Evolutionary conservation across 2,113 vertebrate species (phyloP).

Genomic region (Pluvianellus socialis): DNA sequence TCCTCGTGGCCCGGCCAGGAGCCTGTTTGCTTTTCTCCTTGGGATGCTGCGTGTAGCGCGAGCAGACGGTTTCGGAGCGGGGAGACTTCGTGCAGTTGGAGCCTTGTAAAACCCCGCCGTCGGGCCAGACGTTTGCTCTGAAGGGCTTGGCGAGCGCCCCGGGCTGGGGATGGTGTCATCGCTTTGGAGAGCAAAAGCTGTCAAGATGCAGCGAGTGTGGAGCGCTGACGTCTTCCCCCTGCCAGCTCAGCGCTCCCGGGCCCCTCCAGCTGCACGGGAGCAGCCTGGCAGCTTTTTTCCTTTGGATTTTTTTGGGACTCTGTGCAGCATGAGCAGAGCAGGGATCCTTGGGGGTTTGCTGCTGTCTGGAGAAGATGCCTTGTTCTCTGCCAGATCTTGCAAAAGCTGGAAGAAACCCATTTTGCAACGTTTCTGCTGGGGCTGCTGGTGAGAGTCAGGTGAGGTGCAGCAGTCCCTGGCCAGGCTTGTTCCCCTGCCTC

Average conservation of each 20-base stretch:
- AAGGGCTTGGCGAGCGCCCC: background rate
- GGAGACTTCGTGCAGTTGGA: background rate
- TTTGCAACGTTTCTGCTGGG: background rate
- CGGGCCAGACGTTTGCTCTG: background rate
- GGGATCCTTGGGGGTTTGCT: background rate
- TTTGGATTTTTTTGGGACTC: background rate
- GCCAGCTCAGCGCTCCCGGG: background rate
- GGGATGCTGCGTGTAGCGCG: rapidly evolving
- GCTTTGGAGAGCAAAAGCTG: background rate
- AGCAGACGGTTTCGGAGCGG: background rate
- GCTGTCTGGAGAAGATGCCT: background rate
- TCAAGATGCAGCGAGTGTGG: background rate
- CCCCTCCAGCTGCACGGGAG: background rate
- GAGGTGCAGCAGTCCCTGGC: background rate
- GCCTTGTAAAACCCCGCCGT: background rate
- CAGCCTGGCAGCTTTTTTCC: background rate
- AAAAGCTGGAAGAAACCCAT: background rate
- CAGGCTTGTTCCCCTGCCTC: background rate
- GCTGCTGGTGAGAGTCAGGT: background rate
- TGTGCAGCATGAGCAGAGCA: background rate
- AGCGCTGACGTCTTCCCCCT: background rate
- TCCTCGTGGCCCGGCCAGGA: rapidly evolving
- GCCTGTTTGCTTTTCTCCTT: rapidly evolving
- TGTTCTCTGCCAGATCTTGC: background rate
- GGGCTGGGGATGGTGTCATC: background rate